Base-by-base conservation (phyloP, 64 coral and sea anemone genomes). In the Montipora capricornis region DNA sequence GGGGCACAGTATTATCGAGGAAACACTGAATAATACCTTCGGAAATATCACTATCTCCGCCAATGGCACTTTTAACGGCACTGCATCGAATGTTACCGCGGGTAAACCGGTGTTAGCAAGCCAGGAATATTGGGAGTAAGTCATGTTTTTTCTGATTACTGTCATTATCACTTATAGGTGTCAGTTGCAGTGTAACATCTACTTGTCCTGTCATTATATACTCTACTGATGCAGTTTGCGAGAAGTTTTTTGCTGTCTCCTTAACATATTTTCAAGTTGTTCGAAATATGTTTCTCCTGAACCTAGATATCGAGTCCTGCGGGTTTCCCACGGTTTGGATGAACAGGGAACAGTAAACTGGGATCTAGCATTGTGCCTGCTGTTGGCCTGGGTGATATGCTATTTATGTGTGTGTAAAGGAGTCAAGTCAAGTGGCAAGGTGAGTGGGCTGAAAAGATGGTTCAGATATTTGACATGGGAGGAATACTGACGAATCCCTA, bases 101-200 rank as follows among this genome's bases (percentile, higher is more conserved):
- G 20, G 87, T 64, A 16, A 64, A 1, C 61, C 61, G 14, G 61
- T 95, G 14, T 90, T 88, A 17, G 88, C 93, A 60, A 95, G 81
- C 50, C 79, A 90, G 80, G 93, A 95, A 74, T 95, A 90, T 44
- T 95, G 93, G 93, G 88, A 90, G 93, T 95, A 95, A 90, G 88
- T 90, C 8, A 71, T 22, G 4, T 8, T 5, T 5, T 71, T 8
- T 6, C 20, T 71, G 68, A 71, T 9, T 71, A 19, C 5, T n/a
- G 11, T 57, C 11, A 57, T 57, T 57, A 57, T 11, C 53, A 57
- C 53, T 57, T 0, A 57, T 8, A 57, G 53, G 53, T 57, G 6
- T 8, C 53, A 8, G 6, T 57, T 57, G 11, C 53, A 57, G 53
- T 5, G 53, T 11, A 57, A 8, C 53, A 57, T 57, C 6, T 8